These are phyloP conservation scores for Oceanodroma tethys DNA, from an alignment of 2,113 vertebrate genomes.

Conservation along the genomic window DNA sequence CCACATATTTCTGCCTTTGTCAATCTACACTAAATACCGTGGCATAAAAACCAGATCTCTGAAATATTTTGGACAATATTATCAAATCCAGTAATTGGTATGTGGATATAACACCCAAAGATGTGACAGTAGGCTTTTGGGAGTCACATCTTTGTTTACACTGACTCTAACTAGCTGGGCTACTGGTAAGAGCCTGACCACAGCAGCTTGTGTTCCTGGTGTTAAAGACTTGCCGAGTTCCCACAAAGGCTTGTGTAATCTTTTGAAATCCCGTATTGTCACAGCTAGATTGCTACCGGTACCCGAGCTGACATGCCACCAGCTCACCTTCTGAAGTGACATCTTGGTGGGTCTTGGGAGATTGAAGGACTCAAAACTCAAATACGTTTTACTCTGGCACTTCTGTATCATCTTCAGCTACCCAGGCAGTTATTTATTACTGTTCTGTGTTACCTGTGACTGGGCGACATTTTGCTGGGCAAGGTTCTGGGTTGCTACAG, in stretches of 20 bases:
- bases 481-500: constrained; percentile 46
- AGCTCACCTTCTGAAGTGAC: background rate
- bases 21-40: background rate
- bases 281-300: background rate
- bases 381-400: background rate
- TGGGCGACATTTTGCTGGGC: background rate
- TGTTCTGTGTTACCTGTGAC: background rate
- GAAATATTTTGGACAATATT: background rate
- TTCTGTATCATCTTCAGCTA: background rate
- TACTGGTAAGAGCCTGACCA: background rate
- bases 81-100: background rate
- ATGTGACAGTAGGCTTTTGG: background rate
- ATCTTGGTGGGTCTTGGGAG: background rate
- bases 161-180: background rate
- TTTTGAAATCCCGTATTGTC: background rate
- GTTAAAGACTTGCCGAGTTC: background rate
- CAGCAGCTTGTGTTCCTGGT: background rate
- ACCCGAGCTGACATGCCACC: background rate
- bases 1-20: background rate
- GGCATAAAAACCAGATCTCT: background rate
- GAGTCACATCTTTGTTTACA: background rate
- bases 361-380: background rate
- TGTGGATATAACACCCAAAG: background rate
- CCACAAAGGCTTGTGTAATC: background rate
- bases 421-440: background rate